Evolutionary conservation across 2,113 vertebrate genomes (phyloP).

Genomic region (Caranx ignobilis): DNA sequence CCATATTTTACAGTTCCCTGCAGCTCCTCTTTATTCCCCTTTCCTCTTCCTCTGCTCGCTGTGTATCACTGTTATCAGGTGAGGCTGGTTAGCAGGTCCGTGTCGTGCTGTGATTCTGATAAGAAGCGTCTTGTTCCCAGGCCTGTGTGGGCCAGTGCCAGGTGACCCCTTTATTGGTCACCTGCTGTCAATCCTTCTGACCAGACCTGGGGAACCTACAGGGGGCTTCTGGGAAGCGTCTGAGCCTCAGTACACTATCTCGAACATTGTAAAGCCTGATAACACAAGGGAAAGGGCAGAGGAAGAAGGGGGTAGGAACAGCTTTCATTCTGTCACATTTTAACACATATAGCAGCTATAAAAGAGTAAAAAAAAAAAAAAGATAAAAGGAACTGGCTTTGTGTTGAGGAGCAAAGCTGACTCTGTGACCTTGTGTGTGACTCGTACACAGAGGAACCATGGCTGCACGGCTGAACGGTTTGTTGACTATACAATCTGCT

Average conservation of each 20-base stretch:
- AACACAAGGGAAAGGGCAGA: conserved; percentile 43
- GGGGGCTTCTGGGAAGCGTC: conserved; percentile 55
- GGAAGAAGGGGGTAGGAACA: conserved; percentile 14
- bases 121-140: conserved; percentile 64
- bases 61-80: conserved; percentile 69
- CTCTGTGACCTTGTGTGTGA: conserved; percentile 33
- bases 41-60: conserved; percentile 33
- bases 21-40: conserved; percentile 13
- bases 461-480: conserved; percentile 33
- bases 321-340: conserved; percentile 43
- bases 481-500: conserved; percentile 13
- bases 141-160: background rate
- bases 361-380: conserved; percentile 37
- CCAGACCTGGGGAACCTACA: conserved; percentile 27
- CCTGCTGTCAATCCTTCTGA: conserved; percentile 51
- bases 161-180: conserved; percentile 29
- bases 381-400: conserved; percentile 50
- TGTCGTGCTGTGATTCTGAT: conserved; percentile 71
- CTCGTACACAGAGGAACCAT: conserved; percentile 29
- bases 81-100: conserved; percentile 54
- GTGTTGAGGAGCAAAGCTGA: background rate
- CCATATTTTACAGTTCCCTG: conserved; percentile 45
- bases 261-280: conserved; percentile 63
- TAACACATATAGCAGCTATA: conserved; percentile 31
- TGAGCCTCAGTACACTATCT: conserved; percentile 50